A percentile compares a stretch with the other conserved stretches of the same genome.
Evolutionary conservation across 53 echinoderm and acorn worm species (phyloP).

Genomic region (Antedon mediterranea): DNA sequence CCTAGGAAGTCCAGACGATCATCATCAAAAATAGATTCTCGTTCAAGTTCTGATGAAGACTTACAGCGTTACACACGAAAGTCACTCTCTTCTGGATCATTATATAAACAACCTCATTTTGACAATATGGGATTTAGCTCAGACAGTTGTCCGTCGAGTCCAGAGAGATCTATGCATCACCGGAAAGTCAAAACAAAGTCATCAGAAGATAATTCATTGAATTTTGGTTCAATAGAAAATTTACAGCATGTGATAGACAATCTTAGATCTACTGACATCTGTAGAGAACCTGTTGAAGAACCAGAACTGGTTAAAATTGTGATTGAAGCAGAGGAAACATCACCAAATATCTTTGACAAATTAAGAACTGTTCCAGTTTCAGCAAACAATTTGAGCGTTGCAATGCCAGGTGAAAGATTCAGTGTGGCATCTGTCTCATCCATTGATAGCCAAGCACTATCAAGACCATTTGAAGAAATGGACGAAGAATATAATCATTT

Average conservation of each 20-base stretch:
- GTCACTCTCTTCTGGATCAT: constrained; percentile 17
- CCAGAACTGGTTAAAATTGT: neutral
- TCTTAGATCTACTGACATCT: neutral
- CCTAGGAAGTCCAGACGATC: neutral
- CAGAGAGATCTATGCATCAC: constrained; percentile 14
- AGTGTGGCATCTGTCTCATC: constrained; percentile 72
- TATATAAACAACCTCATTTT: constrained; percentile 51
- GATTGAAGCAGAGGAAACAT: neutral
- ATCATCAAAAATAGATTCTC: constrained; percentile 2
- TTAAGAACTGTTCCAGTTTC: neutral
- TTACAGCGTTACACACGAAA: constrained; percentile 12
- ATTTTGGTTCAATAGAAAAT: neutral
- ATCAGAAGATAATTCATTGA: too few relatives aligned
- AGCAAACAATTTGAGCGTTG: neutral
- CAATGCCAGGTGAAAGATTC: constrained; percentile 23
- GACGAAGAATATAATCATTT: constrained; percentile 42
- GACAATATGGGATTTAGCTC: constrained; percentile 86
- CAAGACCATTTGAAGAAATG: constrained; percentile 80
- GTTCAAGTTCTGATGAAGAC: constrained; percentile 59
- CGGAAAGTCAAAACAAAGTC: constrained; percentile 13
- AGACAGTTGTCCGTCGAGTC: constrained; percentile 62
- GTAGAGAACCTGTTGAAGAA: neutral
- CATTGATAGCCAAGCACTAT: constrained; percentile 50
- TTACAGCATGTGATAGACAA: neutral
- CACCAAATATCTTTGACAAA: neutral